These are phyloP conservation scores for Luffia ferchaultella DNA, from an alignment of 2,888 invertebrate genomes.

Conservation along the genomic window DNA sequence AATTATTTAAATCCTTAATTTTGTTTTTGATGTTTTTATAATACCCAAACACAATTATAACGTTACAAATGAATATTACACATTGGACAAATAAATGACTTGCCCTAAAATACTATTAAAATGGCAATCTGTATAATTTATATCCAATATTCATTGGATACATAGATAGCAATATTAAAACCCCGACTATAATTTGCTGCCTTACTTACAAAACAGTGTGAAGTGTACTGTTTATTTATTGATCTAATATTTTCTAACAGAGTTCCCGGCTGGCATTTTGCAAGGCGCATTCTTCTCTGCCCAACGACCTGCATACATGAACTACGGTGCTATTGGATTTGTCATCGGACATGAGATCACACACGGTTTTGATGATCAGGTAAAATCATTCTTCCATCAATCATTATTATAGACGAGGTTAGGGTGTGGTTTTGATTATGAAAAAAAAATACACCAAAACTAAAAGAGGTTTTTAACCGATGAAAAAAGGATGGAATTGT, in stretches of 20 bases:
- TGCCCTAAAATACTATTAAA: too few relatives aligned
- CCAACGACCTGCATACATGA: constrained; percentile 89
- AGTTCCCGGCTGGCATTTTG: constrained; percentile 92
- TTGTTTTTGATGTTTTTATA: too few relatives aligned
- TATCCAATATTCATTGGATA: background rate
- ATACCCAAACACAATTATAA: too few relatives aligned
- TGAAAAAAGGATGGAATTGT: too few relatives aligned
- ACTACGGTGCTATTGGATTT: constrained; percentile 90
- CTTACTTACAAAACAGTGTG: background rate
- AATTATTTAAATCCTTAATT: too few relatives aligned
- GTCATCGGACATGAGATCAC: constrained; percentile 94
- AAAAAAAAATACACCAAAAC: too few relatives aligned
- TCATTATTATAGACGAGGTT: background rate
- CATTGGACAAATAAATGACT: too few relatives aligned
- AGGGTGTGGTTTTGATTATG: too few relatives aligned
- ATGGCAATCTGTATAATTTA: background rate
- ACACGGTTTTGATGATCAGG: constrained; percentile 88
- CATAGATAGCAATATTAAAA: background rate
- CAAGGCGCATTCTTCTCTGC: constrained; percentile 93
- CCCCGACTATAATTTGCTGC: background rate
- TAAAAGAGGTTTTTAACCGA: too few relatives aligned
- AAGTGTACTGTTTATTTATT: background rate
- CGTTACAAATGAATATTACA: too few relatives aligned
- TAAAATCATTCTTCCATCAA: constrained; percentile 22
- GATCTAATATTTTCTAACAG: constrained; percentile 44